Evolutionary conservation across 2,797 vertebrate species (phyloP).

Genomic region (Chanos chanos): DNA sequence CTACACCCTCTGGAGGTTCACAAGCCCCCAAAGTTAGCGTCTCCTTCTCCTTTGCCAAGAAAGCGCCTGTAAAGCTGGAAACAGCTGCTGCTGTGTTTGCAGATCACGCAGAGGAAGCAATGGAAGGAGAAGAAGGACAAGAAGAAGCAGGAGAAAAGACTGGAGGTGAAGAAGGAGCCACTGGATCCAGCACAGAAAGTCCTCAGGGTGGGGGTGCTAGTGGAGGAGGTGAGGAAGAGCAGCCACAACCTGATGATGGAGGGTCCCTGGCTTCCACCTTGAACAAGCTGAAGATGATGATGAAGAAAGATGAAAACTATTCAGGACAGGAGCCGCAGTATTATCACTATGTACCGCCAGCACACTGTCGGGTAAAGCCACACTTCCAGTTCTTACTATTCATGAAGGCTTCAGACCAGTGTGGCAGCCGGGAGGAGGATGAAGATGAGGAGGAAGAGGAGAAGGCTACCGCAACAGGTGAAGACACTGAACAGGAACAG

Average conservation of each 20-base stretch:
- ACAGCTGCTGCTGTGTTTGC: conserved; percentile 92
- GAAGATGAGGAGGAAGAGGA: conserved; percentile 52
- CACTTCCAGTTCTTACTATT: conserved; percentile 97
- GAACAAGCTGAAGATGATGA: conserved; percentile 94
- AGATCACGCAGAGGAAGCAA: conserved; percentile 83
- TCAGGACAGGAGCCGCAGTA: conserved; percentile 86
- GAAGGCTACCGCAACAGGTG: conserved; percentile 3
- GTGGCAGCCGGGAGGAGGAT: conserved; percentile 57
- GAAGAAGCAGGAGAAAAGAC: conserved; percentile 77
- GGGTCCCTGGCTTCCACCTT: conserved; percentile 83
- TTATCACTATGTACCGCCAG: conserved; percentile 95
- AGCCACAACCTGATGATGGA: conserved; percentile 67
- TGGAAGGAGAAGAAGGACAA: conserved; percentile 75
- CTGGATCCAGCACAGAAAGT: conserved; percentile 56
- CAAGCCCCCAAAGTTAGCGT: conserved; percentile 87
- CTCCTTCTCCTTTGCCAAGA: conserved; percentile 97
- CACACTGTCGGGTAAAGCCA: conserved; percentile 95
- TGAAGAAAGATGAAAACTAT: conserved; percentile 89
- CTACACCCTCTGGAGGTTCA: conserved; percentile 61
- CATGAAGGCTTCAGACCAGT: conserved; percentile 93
- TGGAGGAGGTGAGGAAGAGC: conserved; percentile 47
- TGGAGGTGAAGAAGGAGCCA: conserved; percentile 53
- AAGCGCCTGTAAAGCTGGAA: conserved; percentile 92
- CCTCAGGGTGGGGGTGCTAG: conserved; percentile 43
- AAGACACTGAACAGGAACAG: conserved; percentile 42